A percentile compares a stretch with the other conserved stretches of the same genome.
phyloP scores from a whole-genome alignment of 53 echinoderm and acorn worm species.

The Patiria pectinifera region DNA sequence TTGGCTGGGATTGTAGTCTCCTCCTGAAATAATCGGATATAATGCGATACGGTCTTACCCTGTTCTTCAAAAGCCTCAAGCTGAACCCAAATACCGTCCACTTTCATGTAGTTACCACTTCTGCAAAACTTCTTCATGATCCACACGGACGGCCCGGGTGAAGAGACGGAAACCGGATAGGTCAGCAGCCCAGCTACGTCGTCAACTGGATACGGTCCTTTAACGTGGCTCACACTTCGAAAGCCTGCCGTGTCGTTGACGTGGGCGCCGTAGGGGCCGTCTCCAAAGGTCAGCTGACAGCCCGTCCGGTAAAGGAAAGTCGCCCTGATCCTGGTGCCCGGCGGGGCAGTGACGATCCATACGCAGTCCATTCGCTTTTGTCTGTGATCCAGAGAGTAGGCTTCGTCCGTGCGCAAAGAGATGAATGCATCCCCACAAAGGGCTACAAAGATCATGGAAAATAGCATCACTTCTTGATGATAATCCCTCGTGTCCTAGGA shows the following conservation, averaged over 20 bases:
- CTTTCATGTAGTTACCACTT: not conserved
- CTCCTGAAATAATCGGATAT: too few relatives aligned
- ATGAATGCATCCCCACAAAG: not conserved
- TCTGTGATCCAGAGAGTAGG: not conserved
- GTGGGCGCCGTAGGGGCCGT: not conserved
- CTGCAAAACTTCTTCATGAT: not conserved
- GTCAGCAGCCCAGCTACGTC: not conserved
- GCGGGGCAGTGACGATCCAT: not conserved
- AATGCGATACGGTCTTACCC: not conserved
- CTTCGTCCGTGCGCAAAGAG: not conserved
- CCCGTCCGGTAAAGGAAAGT: not conserved
- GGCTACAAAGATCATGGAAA: not conserved
- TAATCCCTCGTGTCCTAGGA: too few relatives aligned
- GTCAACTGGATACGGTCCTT: too few relatives aligned
- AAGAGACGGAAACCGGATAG: not conserved
- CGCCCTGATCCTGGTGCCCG: not conserved
- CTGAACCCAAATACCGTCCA: not conserved
- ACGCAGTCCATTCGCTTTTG: not conserved
- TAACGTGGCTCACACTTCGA: not conserved
- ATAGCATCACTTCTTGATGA: too few relatives aligned
- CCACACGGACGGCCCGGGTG: not conserved
- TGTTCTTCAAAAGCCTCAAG: not conserved
- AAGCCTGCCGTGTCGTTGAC: not conserved
- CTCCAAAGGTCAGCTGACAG: not conserved
- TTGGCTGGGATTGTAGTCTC: too few relatives aligned